A percentile compares a stretch with the other conserved stretches of the same genome.
Conservation (phyloP, 2,113 vertebrate species). For the Oceanites oceanicus region DNA sequence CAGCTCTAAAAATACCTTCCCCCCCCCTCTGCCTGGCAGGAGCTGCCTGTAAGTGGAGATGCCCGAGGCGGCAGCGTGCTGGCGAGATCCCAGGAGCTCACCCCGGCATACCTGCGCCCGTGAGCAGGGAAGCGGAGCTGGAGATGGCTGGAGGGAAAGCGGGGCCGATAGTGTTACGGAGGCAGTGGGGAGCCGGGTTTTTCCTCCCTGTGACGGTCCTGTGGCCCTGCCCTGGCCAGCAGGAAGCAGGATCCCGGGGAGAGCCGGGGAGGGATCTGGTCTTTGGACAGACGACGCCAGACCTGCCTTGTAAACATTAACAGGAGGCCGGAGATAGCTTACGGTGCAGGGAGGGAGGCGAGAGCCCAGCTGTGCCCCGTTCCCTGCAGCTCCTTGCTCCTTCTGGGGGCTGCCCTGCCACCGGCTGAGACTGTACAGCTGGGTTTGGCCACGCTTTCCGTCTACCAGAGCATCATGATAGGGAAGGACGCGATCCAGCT, state of each 20-base stretch:
- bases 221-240: background rate
- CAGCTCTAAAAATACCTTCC: conserved; percentile 54
- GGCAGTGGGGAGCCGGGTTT: background rate
- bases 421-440: background rate
- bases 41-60: background rate
- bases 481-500: background rate
- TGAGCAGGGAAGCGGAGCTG: background rate
- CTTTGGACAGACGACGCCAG: background rate
- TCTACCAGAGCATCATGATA: background rate
- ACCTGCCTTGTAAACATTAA: conserved; percentile 64
- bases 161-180: background rate
- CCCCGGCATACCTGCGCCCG: background rate
- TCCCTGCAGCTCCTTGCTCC: fast-evolving
- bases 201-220: background rate
- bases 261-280: background rate
- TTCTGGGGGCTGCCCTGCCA: background rate
- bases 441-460: background rate
- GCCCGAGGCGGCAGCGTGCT: background rate
- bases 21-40: background rate
- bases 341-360: fast-evolving
- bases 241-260: background rate
- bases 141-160: background rate
- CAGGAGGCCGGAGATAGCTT: background rate
- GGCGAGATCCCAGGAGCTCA: background rate
- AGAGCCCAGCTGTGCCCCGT: fast-evolving